Percentiles rank a stretch among this genome's conserved stretches.
These are phyloP conservation scores for Halichoeres trimaculatus DNA, from an alignment of 2,113 vertebrate genomes.

Conservation along the genomic window DNA sequence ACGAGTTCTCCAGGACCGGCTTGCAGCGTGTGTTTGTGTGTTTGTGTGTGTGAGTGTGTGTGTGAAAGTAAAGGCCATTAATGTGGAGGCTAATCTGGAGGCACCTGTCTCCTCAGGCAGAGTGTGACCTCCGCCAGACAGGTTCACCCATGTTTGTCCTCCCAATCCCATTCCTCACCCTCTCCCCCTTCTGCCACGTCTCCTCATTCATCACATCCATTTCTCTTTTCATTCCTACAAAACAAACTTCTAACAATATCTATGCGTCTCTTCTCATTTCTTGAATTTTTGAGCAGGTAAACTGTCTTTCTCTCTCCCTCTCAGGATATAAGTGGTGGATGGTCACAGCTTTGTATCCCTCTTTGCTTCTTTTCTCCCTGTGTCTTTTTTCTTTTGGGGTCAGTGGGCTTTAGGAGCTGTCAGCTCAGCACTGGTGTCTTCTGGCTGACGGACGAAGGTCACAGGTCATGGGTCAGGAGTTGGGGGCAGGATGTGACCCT, in stretches of 20 bases:
- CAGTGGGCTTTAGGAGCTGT: conserved; percentile 82
- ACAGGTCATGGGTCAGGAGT: conserved; percentile 70
- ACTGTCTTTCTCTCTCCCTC: conserved; percentile 39
- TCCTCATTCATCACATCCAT: conserved; percentile 31
- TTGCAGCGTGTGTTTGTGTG: conserved; percentile 27
- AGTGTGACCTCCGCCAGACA: conserved; percentile 79
- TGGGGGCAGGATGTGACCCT: conserved; percentile 74
- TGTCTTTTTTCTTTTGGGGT: conserved; percentile 63
- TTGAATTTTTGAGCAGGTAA: conserved; percentile 59
- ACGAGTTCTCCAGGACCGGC: conserved; percentile 60
- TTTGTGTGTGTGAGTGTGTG: conserved; percentile 28
- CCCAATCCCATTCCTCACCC: conserved; percentile 51
- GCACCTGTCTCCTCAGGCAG: conserved; percentile 80
- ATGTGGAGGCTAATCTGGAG: conserved; percentile 79
- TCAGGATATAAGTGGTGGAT: conserved; percentile 43
- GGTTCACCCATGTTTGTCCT: conserved; percentile 78
- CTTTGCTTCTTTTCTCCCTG: neutral
- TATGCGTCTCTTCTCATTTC: conserved; percentile 1
- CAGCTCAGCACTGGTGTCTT: conserved; percentile 71
- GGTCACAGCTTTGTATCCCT: conserved; percentile 44
- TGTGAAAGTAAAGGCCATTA: conserved; percentile 79
- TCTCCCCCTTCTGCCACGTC: neutral
- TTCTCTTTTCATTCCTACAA: conserved; percentile 26
- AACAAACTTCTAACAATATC: conserved; percentile 30
- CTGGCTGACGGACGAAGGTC: conserved; percentile 72